Base-by-base conservation (phyloP, 2,888 invertebrate genomes). In the Drosophila quinaria region DNA sequence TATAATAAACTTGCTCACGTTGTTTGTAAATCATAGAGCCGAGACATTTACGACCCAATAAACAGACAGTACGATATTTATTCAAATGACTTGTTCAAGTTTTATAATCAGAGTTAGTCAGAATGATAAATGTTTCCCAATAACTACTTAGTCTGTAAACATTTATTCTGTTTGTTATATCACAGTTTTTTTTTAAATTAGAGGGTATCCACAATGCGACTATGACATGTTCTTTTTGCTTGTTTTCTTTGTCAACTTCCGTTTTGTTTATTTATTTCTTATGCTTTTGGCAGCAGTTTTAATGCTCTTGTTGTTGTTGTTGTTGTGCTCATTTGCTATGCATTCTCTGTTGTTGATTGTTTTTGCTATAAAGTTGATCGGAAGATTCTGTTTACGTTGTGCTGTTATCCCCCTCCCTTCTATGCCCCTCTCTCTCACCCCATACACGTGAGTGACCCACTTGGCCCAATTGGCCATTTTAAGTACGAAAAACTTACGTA, bases 401-500 rank as follows among this genome's bases (percentile, higher is more conserved):
- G 9, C 35, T 64, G 33, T 25, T 64, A 29, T 25, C 37, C 41
- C 39, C 3, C 13, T 4, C 1, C 25, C 9, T n/a, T 1, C 6
- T 5, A 8, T 29, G 8, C 25, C 39, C 13, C 17, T 25, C 15
- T 29, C 31, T 6, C 41, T 41, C 11, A 22, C n/a, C 33, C 25
- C 15, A 11, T 8, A 49, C 62, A 77, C 68, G 68, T 73, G 69
- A 52, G 3, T 64, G 68, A 42, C 41, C 73, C 65, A 70, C 46
- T 56, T 66, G 70, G 68, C 22, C 70, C 66, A 46, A 41, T 80
- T 46, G 66, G 58, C 77, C 69, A 52, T 42, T 56, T 44, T 37
- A 29, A 41, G 52, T 39, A 67, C 80, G 67, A 76, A 56, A 84
- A 86, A 92, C 92, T 92, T 92, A 92, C 92, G 92, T 92, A 92